Base-by-base conservation (phyloP, 2,888 invertebrate species). In the Saturnia pavonia region DNA sequence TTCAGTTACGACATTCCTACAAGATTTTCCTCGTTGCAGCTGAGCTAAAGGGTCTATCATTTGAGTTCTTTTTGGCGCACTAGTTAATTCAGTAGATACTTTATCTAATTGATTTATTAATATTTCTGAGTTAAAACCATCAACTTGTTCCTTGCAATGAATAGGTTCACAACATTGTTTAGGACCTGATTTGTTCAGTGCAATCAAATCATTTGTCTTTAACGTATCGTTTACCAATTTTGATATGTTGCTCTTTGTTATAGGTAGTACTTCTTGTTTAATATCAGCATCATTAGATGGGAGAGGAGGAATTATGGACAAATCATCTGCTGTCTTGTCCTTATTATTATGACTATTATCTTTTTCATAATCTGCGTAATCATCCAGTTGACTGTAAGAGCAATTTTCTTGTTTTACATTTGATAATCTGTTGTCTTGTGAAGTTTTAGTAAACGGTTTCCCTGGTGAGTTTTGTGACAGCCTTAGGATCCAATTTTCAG, bases 391-490 rank as follows among this genome's bases (percentile, higher is more conserved):
- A 77, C 92, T 92, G 75, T 93, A 92, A 34, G 93, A 92, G 71
- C 83, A 86, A 70, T 91, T 88, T 76, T 87, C 87, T 68, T 77
- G 82, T 54, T 79, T 78, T 11, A 72, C 68, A 60, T 86, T 82
- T 69, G 69, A 45, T 73, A 79, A 80, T 48, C 74, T 34, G 7
- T 9, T 77, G 54, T 78, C 76, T 72, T 77, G 79, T 34, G 76
- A 34, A 42, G 81, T 72, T 78, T 86, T 86, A 60, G 78, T 80
- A 70, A 90, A 88, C 48, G 90, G 87, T 77, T 92, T 92, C 4
- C 87, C 87, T 27, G 91, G 90, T 73, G 93, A 90, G 75, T 85
- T 91, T 81, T 95, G 95, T 2, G 95, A 91, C 60, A 95, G 92
- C 67, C 95, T 92, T 67, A 89, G 80, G 25, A 91, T 88, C 88